A percentile compares a stretch with the other conserved stretches of the same genome.
phyloP scores from a whole-genome alignment of 2,797 vertebrate genomes.

The Lophotriccus pileatus region DNA sequence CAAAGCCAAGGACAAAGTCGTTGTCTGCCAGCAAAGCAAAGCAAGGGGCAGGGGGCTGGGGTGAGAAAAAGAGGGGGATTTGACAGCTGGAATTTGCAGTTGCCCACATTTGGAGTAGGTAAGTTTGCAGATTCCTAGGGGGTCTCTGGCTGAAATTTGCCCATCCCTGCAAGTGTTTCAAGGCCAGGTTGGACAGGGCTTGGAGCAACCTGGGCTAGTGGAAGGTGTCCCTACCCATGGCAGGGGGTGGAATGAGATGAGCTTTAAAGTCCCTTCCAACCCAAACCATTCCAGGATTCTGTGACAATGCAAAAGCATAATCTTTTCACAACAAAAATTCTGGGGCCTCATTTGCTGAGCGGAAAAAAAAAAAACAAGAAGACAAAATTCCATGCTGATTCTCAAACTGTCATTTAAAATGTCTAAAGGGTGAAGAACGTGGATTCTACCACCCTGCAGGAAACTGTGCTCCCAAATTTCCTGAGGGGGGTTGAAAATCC shows the following conservation, averaged over 20 bases:
- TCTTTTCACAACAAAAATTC: background rate
- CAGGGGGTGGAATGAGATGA: background rate
- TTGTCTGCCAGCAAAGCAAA: background rate
- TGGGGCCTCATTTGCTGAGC: background rate
- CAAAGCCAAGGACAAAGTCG: background rate
- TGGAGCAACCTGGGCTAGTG: background rate
- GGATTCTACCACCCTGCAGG: background rate
- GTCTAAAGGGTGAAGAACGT: background rate
- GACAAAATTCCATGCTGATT: background rate
- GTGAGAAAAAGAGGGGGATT: background rate
- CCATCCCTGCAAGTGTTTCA: background rate
- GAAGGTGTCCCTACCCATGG: background rate
- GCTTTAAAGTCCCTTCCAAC: background rate
- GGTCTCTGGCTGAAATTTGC: background rate
- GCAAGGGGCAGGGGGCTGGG: background rate
- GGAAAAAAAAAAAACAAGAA: background rate
- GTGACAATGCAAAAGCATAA: background rate
- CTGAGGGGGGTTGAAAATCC: background rate
- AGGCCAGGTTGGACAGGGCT: background rate
- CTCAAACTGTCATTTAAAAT: background rate
- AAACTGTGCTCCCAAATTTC: background rate
- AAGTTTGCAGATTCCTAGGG: rapidly evolving
- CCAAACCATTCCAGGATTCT: background rate
- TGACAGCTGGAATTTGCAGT: background rate
- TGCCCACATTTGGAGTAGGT: background rate